phyloP scores from a whole-genome alignment of 2,797 vertebrate genomes.

The Neoniphon sammara region DNA sequence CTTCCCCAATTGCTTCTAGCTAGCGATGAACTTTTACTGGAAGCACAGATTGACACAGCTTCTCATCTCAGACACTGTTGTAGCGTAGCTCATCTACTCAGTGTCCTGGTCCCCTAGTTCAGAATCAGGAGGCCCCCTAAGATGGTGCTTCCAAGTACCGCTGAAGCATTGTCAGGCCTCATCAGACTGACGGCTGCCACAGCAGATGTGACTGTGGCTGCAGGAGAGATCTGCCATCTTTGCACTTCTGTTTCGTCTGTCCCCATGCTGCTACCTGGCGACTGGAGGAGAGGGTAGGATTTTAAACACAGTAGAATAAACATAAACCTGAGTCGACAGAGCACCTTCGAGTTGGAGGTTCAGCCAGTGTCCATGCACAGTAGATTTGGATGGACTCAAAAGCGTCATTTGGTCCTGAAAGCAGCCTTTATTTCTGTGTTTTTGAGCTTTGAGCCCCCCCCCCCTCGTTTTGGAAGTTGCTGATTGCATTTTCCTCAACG shows the following conservation, averaged over 20 bases:
- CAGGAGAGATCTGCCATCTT: slow-evolving; percentile 47
- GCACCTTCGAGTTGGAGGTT: slow-evolving; percentile 45
- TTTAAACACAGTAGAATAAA: slow-evolving; percentile 31
- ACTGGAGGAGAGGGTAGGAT: slow-evolving; percentile 22
- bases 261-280: slow-evolving; percentile 41
- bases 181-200: slow-evolving; percentile 63
- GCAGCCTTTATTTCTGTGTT: neutral
- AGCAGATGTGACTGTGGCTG: slow-evolving; percentile 35
- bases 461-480: slow-evolving; percentile 23
- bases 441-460: neutral
- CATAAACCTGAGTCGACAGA: slow-evolving; percentile 60
- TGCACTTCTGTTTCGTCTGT: slow-evolving; percentile 50
- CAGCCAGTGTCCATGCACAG: slow-evolving; percentile 26
- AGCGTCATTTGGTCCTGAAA: slow-evolving; percentile 27
- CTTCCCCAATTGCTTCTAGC: slow-evolving; percentile 50
- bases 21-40: slow-evolving; percentile 55
- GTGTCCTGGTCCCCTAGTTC: slow-evolving; percentile 45
- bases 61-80: slow-evolving; percentile 47
- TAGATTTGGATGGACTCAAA: slow-evolving; percentile 43
- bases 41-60: slow-evolving; percentile 58
- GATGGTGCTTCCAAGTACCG: slow-evolving; percentile 39
- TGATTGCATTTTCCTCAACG: slow-evolving; percentile 42
- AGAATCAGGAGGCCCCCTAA: slow-evolving; percentile 42
- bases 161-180: slow-evolving; percentile 60
- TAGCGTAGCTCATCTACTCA: slow-evolving; percentile 35